A percentile compares a stretch with the other conserved stretches of the same genome.
phyloP scores from a whole-genome alignment of 2,113 vertebrate species.

The Hiodon tergisus region DNA sequence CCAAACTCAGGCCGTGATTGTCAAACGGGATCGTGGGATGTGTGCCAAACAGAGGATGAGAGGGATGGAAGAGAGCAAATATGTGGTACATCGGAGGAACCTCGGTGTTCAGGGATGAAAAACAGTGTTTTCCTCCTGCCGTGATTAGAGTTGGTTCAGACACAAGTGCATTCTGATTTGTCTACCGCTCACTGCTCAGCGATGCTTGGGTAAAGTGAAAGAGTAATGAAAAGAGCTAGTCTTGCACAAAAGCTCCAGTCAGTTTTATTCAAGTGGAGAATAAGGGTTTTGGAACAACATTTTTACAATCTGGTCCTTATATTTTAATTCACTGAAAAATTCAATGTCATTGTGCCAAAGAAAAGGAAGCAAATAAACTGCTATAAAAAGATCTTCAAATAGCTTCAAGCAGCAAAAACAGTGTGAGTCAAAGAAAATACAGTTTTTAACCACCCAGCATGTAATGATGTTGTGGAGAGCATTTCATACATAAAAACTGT shows the following conservation, averaged over 20 bases:
- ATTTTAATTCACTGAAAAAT: neutral
- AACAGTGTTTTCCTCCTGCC: no score
- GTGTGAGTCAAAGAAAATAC: neutral
- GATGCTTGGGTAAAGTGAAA: neutral
- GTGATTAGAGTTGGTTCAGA: no score
- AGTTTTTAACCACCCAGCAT: neutral
- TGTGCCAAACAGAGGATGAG: no score
- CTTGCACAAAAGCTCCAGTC: neutral
- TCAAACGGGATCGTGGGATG: no score
- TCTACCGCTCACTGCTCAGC: no score
- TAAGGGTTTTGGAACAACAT: slow-evolving; percentile 8
- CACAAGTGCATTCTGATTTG: no score
- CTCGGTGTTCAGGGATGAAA: no score
- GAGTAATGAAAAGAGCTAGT: neutral
- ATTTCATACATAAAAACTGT: neutral
- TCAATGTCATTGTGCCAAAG: neutral
- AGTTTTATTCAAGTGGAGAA: slow-evolving; percentile 4
- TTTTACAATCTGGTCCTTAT: slow-evolving; percentile 1
- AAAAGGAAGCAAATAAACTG: neutral
- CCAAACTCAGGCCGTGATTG: no score
- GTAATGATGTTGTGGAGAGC: neutral
- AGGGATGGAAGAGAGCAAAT: no score
- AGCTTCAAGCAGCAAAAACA: neutral
- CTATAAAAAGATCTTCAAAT: neutral
- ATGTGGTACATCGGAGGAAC: no score